Base-by-base conservation (phyloP, 53 echinoderm and acorn worm species). In the Mesocentrotus franciscanus region DNA sequence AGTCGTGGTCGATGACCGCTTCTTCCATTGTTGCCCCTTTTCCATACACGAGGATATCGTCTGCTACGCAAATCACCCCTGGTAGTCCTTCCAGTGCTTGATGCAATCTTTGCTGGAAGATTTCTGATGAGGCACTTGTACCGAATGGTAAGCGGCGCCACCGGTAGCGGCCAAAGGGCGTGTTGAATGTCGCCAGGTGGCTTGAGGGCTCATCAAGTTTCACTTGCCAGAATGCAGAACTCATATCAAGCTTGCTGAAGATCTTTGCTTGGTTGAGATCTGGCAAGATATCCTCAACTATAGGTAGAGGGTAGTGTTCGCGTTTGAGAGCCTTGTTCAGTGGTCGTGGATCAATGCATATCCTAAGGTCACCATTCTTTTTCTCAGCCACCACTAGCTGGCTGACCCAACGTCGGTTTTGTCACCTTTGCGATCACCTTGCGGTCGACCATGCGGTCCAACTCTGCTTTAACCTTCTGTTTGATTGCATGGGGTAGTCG, bases 321-420 rank as follows among this genome's bases (percentile, higher is more conserved):
- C 81, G 96, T 57, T 95, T 96, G 29, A 97, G 61, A 8, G 94
- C 95, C 90, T 95, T 96, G 71, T 97, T 97, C 32, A 97, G 95
- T 0, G 95, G 96, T 24, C 95, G 72, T 0, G 96, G 96, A 55
- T 97, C 95, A n/a, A 95, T 96, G 91, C 97, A 95, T 70, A 96
- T 97, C 60, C 95, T 85, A 49, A 96, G 93, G 61, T 94, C 64
- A 0, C 95, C 92, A 34, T 87, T 95, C 68, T 94, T 93, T 89
- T 96, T 97, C 76, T 92, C 89, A 35, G 89, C 94, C 2, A 96
- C 96, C 18, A 96, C 97, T 17, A 97, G 92, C 39, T 92, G 96
- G 75, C 96, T 96, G 13, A 94, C 96, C 97, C 97, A 97, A 33
- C 71, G 85, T 60, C 95, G 94, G 96, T 10, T 95, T 72, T 16